These are phyloP conservation scores for Holacanthus passer DNA, from an alignment of 2,113 vertebrate genomes.

Conservation along the genomic window DNA sequence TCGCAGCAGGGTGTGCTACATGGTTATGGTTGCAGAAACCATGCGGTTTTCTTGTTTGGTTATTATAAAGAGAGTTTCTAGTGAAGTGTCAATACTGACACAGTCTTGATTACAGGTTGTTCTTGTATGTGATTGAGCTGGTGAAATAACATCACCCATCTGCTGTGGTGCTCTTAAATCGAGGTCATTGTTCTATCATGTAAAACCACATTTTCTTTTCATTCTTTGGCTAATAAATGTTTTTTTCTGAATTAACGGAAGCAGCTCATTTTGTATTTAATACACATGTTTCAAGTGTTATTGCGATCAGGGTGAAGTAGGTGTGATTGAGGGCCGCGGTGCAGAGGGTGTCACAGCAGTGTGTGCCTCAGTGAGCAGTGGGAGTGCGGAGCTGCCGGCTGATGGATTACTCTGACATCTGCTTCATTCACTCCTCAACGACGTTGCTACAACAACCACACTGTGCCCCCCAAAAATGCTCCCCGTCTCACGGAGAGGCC, in stretches of 20 bases:
- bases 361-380: slow-evolving; percentile 47
- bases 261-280: slow-evolving; percentile 6
- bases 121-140: slow-evolving; percentile 8
- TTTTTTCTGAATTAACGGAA: slow-evolving; percentile 14
- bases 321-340: slow-evolving; percentile 75
- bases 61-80: not conserved
- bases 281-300: not conserved
- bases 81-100: not conserved
- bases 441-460: slow-evolving; percentile 91
- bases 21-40: not conserved
- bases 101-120: not conserved
- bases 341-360: slow-evolving; percentile 82
- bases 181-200: slow-evolving; percentile 14
- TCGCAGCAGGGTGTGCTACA: not conserved
- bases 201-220: slow-evolving; percentile 35
- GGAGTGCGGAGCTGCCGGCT: slow-evolving; percentile 80
- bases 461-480: slow-evolving; percentile 89
- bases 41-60: not conserved
- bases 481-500: slow-evolving; percentile 86
- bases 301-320: slow-evolving; percentile 24
- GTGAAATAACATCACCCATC: slow-evolving; percentile 7
- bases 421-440: slow-evolving; percentile 89
- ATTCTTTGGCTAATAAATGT: slow-evolving; percentile 49
- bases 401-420: slow-evolving; percentile 93
- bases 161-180: slow-evolving; percentile 22